Conservation (phyloP, 2,888 invertebrate genomes). For the Metallyticus violacea region DNA sequence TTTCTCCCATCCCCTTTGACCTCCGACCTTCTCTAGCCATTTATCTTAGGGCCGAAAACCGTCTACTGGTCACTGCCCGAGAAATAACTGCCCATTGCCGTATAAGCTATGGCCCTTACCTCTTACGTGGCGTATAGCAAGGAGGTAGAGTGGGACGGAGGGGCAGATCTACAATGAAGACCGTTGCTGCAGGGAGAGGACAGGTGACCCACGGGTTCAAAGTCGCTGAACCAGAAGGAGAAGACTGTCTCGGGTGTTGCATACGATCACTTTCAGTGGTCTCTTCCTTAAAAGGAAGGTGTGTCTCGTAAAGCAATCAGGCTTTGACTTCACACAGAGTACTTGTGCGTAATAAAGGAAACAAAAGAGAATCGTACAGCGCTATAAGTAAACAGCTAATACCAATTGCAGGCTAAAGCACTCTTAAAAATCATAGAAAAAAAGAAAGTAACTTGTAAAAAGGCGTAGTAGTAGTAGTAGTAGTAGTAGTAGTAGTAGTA, state of each 20-base stretch:
- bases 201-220: background rate
- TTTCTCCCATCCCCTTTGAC: slow-evolving; percentile 22
- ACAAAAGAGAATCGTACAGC: too few relatives aligned
- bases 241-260: background rate
- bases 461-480: too few relatives aligned
- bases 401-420: too few relatives aligned
- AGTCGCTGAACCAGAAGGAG: background rate
- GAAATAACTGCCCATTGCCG: slow-evolving; percentile 31
- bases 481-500: too few relatives aligned
- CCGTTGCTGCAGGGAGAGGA: background rate
- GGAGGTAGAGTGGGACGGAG: too few relatives aligned
- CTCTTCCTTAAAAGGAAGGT: slow-evolving; percentile 3
- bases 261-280: background rate
- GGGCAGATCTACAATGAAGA: background rate
- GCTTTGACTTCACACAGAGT: too few relatives aligned
- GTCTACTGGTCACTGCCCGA: slow-evolving; percentile 31
- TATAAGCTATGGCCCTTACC: slow-evolving; percentile 26
- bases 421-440: too few relatives aligned
- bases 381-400: too few relatives aligned
- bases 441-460: too few relatives aligned
- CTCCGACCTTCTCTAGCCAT: slow-evolving; percentile 31
- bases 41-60: slow-evolving; percentile 31
- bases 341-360: too few relatives aligned
- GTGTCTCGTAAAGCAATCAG: background rate
- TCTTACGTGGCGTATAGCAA: background rate